These are phyloP conservation scores for Maniola hyperantus DNA, from an alignment of 2,888 invertebrate genomes.

Conservation along the genomic window DNA sequence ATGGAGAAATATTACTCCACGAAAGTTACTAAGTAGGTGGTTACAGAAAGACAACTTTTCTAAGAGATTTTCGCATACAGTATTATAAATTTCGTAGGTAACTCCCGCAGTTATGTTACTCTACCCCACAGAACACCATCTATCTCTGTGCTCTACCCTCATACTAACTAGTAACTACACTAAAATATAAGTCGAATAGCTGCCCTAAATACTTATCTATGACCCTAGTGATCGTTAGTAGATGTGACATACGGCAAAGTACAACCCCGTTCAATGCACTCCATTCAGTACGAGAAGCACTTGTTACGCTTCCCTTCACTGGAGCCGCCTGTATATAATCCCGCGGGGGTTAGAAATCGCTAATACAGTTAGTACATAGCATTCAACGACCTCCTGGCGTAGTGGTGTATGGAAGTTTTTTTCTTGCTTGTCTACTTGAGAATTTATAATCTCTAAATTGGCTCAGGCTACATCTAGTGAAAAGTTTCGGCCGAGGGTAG, in stretches of 20 bases:
- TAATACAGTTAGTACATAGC: background rate
- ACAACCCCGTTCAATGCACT: slow-evolving; percentile 8
- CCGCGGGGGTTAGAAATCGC: slow-evolving; percentile 18
- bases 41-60: no score
- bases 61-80: no score
- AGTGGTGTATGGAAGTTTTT: background rate
- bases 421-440: background rate
- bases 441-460: background rate
- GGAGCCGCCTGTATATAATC: slow-evolving; percentile 44
- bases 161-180: background rate
- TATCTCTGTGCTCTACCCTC: no score
- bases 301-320: slow-evolving; percentile 60
- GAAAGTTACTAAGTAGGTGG: no score
- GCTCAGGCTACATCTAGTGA: background rate
- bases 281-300: slow-evolving; percentile 47
- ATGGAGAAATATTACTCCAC: no score
- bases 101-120: no score
- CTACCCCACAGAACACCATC: no score
- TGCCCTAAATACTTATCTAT: background rate
- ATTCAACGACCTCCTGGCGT: background rate
- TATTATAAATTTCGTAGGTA: no score
- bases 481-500: no score
- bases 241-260: background rate
- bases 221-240: slow-evolving; percentile 8
- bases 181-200: background rate